A percentile compares a stretch with the other conserved stretches of the same genome.
phyloP scores from a whole-genome alignment of 1,140 invertebrate genomes.

The Diorhabda elongata region DNA sequence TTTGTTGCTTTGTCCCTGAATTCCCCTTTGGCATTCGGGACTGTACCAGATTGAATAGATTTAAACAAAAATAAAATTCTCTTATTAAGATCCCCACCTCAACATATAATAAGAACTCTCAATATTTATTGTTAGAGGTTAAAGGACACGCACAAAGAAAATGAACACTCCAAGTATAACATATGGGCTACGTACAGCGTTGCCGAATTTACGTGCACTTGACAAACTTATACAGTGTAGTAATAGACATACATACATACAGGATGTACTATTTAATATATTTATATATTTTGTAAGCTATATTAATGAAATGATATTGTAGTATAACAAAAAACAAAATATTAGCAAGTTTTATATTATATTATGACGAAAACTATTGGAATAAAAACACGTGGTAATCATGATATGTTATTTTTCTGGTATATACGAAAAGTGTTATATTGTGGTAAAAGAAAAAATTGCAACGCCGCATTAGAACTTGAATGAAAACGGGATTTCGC shows the following conservation, averaged over 20 bases:
- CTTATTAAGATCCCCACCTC: background rate
- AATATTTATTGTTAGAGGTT: conserved; percentile 9
- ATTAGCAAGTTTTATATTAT: no score
- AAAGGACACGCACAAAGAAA: conserved; percentile 3
- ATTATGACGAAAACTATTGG: no score
- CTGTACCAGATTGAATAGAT: background rate
- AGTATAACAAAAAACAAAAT: no score
- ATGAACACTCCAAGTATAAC: background rate
- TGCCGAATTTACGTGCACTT: background rate
- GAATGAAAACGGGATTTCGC: background rate
- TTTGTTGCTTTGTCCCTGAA: background rate
- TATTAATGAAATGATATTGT: no score
- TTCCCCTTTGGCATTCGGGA: background rate
- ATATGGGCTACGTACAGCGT: background rate
- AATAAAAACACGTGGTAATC: no score
- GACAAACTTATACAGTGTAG: background rate
- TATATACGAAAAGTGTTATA: background rate
- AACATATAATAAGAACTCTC: background rate
- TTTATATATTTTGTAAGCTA: no score
- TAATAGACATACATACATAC: no score
- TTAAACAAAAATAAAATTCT: background rate
- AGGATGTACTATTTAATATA: no score
- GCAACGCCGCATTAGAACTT: background rate
- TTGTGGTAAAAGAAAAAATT: background rate
- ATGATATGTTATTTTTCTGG: no score